Percentiles rank a stretch among this genome's conserved stretches.
phyloP scores from a whole-genome alignment of 2,113 vertebrate species.

The Sturnus vulgaris region DNA sequence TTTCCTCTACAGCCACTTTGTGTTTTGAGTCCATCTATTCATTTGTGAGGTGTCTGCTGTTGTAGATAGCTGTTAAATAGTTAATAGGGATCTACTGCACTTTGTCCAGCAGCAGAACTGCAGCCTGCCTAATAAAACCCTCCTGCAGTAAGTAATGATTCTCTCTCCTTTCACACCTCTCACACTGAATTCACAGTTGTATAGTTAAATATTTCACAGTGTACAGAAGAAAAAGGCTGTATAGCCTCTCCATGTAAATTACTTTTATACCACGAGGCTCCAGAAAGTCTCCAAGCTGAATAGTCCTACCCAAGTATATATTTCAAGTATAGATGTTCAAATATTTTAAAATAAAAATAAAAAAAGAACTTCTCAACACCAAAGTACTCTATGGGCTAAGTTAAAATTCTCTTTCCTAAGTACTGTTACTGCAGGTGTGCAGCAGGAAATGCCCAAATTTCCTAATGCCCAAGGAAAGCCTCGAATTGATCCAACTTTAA shows the following conservation, averaged over 20 bases:
- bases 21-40: slow-evolving; percentile 15
- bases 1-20: neutral
- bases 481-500: neutral
- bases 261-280: neutral
- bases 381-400: too few species aligned
- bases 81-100: slow-evolving; percentile 14
- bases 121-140: slow-evolving; percentile 21
- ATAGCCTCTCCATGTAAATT: neutral
- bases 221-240: neutral
- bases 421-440: neutral
- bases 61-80: slow-evolving; percentile 37
- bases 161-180: neutral
- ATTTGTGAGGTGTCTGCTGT: slow-evolving; percentile 12
- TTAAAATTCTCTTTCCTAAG: neutral
- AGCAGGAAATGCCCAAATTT: neutral
- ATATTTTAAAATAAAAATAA: neutral
- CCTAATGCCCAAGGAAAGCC: neutral
- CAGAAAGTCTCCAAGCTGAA: neutral
- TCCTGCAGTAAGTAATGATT: neutral
- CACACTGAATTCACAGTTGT: neutral
- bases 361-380: neutral
- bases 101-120: slow-evolving; percentile 5
- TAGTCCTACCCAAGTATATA: neutral
- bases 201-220: slow-evolving; percentile 6
- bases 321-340: neutral